Evolutionary conservation across 2,113 vertebrate genomes (phyloP), one percentile per base, ranked within the genome.

Genomic region (Stigmatopora nigra): DNA sequence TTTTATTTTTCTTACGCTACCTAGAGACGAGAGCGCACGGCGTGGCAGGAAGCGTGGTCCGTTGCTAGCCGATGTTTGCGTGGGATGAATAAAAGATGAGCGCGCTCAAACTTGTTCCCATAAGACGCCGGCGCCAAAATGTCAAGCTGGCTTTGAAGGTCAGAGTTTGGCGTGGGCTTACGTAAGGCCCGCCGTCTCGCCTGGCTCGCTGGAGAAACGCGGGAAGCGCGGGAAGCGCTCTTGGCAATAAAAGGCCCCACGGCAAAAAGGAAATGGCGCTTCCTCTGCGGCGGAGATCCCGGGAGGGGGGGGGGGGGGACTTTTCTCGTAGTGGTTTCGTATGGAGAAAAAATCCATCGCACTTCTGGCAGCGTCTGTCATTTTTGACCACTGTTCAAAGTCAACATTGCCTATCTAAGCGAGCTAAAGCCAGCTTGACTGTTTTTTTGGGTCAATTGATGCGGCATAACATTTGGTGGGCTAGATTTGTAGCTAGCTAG

Each of bases 21-120:
- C 5, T 22, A 3, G 15, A 45, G 10, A 12, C 47, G 19, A 16
- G 65, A 69, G 38, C 0, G 19, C 36, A 55, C n/a, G 25, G 25
- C 25, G 58, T 67, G 13, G 38, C 36, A 2, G 57, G 36, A 63
- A 5, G 49, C 62, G 19, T n/a, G n/a, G n/a, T 51, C 35, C 22
- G 60, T 47, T 59, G 46, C 70, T 65, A 55, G 58, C 17, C 62
- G 56, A 25, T 15, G 45, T 45, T 59, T 49, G 41, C 20, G 59
- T 61, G 59, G 59, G 59, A 61, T 61, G 77, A 77, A 77, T 75
- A 70, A 75, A 79, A 75, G 61, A 77, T 75, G 60, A 75, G 48
- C 12, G 48, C 49, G 22, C 65, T 59, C 63, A 61, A 51, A 20
- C 67, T 51, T 58, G 70, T 64, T 80, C 68, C 64, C 51, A 22